Evolutionary conservation across 2,113 vertebrate genomes (phyloP), one percentile per base, ranked within the genome.

Genomic region (Propithecus coquereli): DNA sequence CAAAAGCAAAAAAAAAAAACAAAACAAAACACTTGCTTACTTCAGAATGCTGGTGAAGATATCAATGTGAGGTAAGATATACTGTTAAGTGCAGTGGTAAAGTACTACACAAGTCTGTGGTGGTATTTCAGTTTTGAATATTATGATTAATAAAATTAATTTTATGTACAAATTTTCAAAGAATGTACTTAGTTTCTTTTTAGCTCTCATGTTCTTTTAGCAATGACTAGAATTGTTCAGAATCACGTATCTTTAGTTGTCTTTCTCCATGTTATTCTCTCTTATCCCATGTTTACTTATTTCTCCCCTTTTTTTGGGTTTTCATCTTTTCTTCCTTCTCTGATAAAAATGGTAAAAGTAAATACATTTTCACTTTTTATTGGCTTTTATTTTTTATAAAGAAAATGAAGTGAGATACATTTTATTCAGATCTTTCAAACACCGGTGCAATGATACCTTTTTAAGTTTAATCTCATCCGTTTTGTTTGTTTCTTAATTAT

Each of bases 301-400:
- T 65, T 43, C 14, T 25, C 66, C 20, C 17, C 6, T 54, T 71
- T 88, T 11, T 95, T 82, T 61, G 16, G 8, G 45, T 92, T 91
- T 80, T 93, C 83, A 83, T 90, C 27, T 61, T 91, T 90, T 93
- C 77, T 86, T 90, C 27, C 37, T 96, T 94, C 73, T 95, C 18
- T 91, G 52, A 66, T 94, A 89, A 88, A 92, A 96, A 74, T 87
- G 6, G 18, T 95, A 73, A 88, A 94, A 80, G 76, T 94, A 92
- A 88, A 83, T 89, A 83, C 2, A 52, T 81, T 92, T 96, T 88
- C 5, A 92, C n/a, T 85, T 96, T 83, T 87, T 66, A 17, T 77
- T 59, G 63, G 63, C 6, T 87, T 96, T 82, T 73, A 76, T 70
- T 86, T 96, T 91, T 65, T 93, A 17, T 96, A 93, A 91, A 83